Base-by-base conservation (phyloP, 2,888 invertebrate genomes). In the Meloe dianella region DNA sequence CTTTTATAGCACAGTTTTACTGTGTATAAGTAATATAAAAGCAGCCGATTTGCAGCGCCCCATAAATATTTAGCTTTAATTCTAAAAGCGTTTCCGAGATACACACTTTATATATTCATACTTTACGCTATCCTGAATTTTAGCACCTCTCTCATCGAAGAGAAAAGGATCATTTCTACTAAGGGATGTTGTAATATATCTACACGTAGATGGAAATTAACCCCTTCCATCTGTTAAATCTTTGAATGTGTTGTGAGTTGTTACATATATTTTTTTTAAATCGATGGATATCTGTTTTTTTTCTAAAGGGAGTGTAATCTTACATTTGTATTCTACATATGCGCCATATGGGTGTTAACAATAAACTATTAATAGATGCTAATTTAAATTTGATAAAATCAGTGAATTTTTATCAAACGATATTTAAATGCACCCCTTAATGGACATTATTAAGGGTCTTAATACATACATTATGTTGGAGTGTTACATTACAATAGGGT, bases 51-150 rank as follows among this genome's bases (percentile, higher is more conserved):
- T 83, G 83, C 83, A 83, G 82, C 82, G 80, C 81, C 78, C 82
- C 83, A 84, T 84, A 83, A 84, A 84, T 84, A 84, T 84, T 84
- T 83, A 84, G 82, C 81, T 82, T 80, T 83, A 83, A 83, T 83
- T 83, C 82, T 83, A 80, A 83, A 82, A 83, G 83, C 83, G 83
- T 80, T 83, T 82, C 82, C 82, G 82, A 79, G 79, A 80, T 78
- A 78, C 78, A 81, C 81, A 79, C 80, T 82, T 81, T 82, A 82
- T 82, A 79, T 82, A 82, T 82, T 81, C 81, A 81, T 81, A 81
- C 80, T 79, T 80, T 78, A 77, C 74, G 72, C 75, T 65, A 64
- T 62, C 67, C 65, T 60, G 70, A 65, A 57, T 65, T 67, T 65
- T 65, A 64, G 64, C 64, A 64, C 64, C 64, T 64, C 64, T 64